Conservation (phyloP, 2,113 vertebrate species). For the Pleuronectes platessa region DNA sequence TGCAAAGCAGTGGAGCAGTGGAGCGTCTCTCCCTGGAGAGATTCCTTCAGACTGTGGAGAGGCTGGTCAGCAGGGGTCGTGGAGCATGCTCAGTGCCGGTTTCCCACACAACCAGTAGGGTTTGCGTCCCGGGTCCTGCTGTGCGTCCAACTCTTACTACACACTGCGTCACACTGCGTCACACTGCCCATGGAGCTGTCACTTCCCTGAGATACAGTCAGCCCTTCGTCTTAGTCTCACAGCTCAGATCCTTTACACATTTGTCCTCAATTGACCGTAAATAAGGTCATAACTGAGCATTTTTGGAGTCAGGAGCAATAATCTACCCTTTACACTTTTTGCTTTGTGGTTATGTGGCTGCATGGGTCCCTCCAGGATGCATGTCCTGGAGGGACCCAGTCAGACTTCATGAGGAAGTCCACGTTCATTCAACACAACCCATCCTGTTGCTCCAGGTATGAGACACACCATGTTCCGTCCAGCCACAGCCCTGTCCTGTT, state of each 20-base stretch:
- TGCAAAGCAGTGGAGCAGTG: constrained; percentile 35
- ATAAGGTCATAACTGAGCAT: neutral
- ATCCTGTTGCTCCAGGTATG: constrained; percentile 61
- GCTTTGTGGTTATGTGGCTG: neutral
- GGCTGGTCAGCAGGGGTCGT: constrained; percentile 68
- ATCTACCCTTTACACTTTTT: neutral
- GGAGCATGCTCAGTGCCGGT: constrained; percentile 71
- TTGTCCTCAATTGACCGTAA: neutral
- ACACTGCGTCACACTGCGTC: constrained; percentile 76
- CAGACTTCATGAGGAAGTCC: constrained; percentile 40
- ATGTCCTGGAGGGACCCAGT: constrained; percentile 3
- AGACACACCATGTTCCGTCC: constrained; percentile 7
- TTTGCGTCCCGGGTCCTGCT: constrained; percentile 61
- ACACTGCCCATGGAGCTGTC: constrained; percentile 37
- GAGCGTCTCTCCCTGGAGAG: constrained; percentile 64
- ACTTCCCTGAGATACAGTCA: constrained; percentile 46
- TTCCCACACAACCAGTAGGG: constrained; percentile 79
- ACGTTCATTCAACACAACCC: constrained; percentile 42
- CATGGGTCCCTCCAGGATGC: constrained; percentile 48
- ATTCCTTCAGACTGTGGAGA: constrained; percentile 50
- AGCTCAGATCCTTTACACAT: neutral
- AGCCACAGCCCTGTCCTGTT: constrained; percentile 31
- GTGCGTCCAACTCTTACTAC: constrained; percentile 59
- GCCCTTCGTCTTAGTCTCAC: constrained; percentile 1
- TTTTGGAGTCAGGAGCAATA: constrained; percentile 11